Evolutionary conservation across 2,797 vertebrate species (phyloP), one percentile per base, ranked within the genome.

Genomic region (Falco concolor): DNA sequence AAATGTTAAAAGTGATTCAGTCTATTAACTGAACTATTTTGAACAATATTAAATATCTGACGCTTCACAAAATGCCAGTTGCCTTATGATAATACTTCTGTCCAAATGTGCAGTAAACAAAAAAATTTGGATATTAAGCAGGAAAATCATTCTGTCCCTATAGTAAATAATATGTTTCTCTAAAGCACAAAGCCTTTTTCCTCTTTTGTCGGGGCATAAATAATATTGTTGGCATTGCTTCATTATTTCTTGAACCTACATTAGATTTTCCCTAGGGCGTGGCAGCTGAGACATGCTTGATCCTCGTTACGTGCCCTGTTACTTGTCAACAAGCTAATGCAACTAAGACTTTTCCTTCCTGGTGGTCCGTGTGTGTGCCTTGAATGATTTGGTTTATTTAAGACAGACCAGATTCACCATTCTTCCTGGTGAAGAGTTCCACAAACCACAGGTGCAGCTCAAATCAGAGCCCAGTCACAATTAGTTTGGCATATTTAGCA

Each of bases 241-340:
- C 45, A 16, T 92, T 92, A 75, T 93, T 85, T 74, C 78, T 75
- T 75, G 60, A 68, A 45, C 54, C 75, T 87, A 13, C 72, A 30
- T 3, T 30, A 57, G 28, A 9, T 87, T 87, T 94, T 94, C 84
- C 68, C 79, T 38, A 8, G 64, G 72, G 73, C 23, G n/a, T 9
- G 22, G 70, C 78, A 87, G 32, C 82, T 72, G 79, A 89, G 91
- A 92, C 49, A 54, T 45, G 49, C 53, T 91, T 72, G 74, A 83
- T 91, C 87, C 84, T 79, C 59, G 64, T 87, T 83, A 50, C 1
- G 1, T 73, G 75, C 61, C 78, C 72, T 83, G 28, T 30, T 77
- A 68, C 84, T 93, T 73, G 89, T 95, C 93, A 96, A 61, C 88
- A 92, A 83, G 42, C 42, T 89, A 76, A 92, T 75, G 68, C 13